A percentile compares a stretch with the other conserved stretches of the same genome.
phyloP scores from a whole-genome alignment of 2,113 vertebrate genomes.

The Lamprologus ornatipinnis region DNA sequence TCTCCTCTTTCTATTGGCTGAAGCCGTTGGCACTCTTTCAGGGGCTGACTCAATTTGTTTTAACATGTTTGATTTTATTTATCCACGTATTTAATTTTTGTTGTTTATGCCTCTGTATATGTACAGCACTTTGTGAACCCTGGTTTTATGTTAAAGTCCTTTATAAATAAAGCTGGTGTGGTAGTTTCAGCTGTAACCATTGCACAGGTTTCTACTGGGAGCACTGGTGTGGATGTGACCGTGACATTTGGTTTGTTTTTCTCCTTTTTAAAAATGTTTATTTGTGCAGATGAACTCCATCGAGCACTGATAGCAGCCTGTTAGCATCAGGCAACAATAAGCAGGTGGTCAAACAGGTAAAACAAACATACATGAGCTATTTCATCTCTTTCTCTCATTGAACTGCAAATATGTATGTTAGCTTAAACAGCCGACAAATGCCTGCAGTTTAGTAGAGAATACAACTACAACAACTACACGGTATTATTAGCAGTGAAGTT shows the following conservation, averaged over 20 bases:
- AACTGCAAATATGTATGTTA: not conserved
- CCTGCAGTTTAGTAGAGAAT: not conserved
- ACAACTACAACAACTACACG: accelerated
- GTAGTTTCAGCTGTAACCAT: not conserved
- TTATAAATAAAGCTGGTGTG: accelerated
- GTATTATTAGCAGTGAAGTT: not conserved
- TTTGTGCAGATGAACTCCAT: not conserved
- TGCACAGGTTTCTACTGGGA: not conserved
- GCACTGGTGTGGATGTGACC: not conserved
- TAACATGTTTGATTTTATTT: not conserved
- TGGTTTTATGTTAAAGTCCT: not conserved
- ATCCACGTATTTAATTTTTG: not conserved
- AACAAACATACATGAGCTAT: not conserved
- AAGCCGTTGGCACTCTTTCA: not conserved
- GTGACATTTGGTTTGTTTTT: not conserved
- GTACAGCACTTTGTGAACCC: not conserved
- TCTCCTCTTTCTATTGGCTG: not conserved
- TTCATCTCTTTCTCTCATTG: not conserved
- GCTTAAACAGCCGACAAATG: not conserved
- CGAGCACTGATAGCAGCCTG: not conserved
- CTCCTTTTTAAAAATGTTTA: not conserved
- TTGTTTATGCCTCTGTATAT: not conserved
- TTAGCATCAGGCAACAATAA: not conserved
- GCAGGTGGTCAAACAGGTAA: not conserved
- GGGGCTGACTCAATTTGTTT: not conserved